These are phyloP conservation scores for Kobus ellipsiprymnus DNA, from an alignment of 2,113 vertebrate genomes.

Conservation along the genomic window DNA sequence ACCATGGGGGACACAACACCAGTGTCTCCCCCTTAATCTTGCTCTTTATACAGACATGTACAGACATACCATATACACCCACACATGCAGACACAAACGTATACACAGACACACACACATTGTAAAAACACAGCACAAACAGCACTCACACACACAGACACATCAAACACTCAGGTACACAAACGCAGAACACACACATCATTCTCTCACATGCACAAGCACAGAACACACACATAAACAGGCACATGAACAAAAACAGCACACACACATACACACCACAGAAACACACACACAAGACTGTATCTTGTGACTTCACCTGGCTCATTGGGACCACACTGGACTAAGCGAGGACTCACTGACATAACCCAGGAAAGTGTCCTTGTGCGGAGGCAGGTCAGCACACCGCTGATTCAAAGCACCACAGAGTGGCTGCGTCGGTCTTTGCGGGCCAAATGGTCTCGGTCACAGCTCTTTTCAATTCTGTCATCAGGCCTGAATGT, in stretches of 20 bases:
- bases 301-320: background rate
- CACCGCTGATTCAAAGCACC: background rate
- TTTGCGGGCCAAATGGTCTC: rapidly evolving
- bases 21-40: background rate
- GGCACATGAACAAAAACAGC: no score
- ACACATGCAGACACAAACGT: rapidly evolving
- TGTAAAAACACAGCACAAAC: background rate
- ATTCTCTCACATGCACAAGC: no score
- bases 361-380: background rate
- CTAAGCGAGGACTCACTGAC: background rate
- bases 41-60: background rate
- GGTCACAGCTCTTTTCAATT: background rate
- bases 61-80: background rate
- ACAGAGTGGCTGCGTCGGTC: rapidly evolving
- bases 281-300: background rate
- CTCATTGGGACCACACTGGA: no score
- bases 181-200: background rate
- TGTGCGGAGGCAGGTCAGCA: background rate
- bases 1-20: background rate
- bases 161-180: background rate
- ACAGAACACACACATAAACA: no score
- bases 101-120: background rate
- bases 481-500: background rate
- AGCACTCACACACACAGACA: background rate
- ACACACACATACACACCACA: background rate